These are phyloP conservation scores for Ennomos erosarius DNA, from an alignment of 2,888 invertebrate species.

Conservation along the genomic window DNA sequence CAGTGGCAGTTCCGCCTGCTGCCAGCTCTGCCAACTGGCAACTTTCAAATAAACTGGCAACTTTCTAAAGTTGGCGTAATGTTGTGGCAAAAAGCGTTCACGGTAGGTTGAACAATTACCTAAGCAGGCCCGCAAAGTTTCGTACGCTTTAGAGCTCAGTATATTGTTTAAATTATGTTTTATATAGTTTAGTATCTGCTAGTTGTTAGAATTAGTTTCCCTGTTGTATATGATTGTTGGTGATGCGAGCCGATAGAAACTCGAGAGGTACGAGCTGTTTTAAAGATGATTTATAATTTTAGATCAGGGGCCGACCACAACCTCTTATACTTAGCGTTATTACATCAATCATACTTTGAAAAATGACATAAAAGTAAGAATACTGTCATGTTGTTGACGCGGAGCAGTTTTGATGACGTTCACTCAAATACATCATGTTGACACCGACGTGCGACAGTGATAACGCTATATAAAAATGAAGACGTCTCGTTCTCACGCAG, in stretches of 20 bases:
- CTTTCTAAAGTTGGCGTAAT: conserved; percentile 79
- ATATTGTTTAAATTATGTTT: conserved; percentile 41
- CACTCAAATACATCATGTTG: too few species aligned
- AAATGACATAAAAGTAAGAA: too few species aligned
- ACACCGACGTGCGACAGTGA: too few species aligned
- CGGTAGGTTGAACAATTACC: conserved; percentile 83
- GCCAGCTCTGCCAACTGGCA: conserved; percentile 41
- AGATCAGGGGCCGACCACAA: too few species aligned
- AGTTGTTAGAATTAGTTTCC: conserved; percentile 21
- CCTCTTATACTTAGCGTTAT: too few species aligned
- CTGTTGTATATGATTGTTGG: conserved; percentile 9
- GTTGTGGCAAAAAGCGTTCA: conserved; percentile 81
- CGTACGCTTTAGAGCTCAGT: conserved; percentile 54
- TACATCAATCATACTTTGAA: too few species aligned
- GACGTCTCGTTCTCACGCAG: too few species aligned
- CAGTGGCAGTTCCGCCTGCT: conserved; percentile 70
- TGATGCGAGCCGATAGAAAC: conserved; percentile 5
- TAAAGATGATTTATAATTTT: too few species aligned
- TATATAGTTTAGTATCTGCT: conserved; percentile 29
- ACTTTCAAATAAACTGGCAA: conserved; percentile 46
- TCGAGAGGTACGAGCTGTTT: too few species aligned
- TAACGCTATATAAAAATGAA: too few species aligned
- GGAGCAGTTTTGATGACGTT: too few species aligned
- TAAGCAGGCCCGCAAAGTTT: conserved; percentile 76
- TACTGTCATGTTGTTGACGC: too few species aligned